Percentiles rank a stretch among this genome's conserved stretches.
Conservation (phyloP, 1,140 invertebrate genomes). For the Coelopa frigida region DNA sequence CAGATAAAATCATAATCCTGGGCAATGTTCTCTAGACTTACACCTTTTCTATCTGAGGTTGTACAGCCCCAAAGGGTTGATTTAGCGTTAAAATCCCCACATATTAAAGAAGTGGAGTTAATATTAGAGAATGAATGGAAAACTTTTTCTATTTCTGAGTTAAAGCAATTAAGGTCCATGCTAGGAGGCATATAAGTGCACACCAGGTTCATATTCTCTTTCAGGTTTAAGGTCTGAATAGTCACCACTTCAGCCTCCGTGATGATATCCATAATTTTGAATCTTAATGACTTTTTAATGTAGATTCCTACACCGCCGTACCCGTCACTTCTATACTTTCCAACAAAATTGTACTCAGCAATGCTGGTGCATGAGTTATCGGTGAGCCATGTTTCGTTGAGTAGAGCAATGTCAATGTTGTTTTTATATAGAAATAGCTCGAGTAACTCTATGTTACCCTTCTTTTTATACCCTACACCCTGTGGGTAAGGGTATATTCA, state of each 20-base stretch:
- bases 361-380: neutral
- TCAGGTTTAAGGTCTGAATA: neutral
- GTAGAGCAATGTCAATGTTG: neutral
- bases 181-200: neutral
- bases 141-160: neutral
- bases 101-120: neutral
- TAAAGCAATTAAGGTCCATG: neutral
- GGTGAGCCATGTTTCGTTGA: neutral
- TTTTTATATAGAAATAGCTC: neutral
- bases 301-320: neutral
- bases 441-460: neutral
- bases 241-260: neutral
- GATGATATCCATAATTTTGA: neutral
- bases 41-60: neutral
- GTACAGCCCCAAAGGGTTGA: neutral
- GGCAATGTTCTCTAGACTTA: neutral
- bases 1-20: neutral
- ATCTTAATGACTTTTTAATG: neutral
- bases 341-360: no score
- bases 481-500: no score
- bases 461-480: no score
- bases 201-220: neutral
- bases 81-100: constrained; percentile 1
- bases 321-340: neutral
- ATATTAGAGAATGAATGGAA: neutral